A percentile compares a stretch with the other conserved stretches of the same genome.
phyloP scores from a whole-genome alignment of 2,113 vertebrate species.

The Notarius lentiginosus region DNA sequence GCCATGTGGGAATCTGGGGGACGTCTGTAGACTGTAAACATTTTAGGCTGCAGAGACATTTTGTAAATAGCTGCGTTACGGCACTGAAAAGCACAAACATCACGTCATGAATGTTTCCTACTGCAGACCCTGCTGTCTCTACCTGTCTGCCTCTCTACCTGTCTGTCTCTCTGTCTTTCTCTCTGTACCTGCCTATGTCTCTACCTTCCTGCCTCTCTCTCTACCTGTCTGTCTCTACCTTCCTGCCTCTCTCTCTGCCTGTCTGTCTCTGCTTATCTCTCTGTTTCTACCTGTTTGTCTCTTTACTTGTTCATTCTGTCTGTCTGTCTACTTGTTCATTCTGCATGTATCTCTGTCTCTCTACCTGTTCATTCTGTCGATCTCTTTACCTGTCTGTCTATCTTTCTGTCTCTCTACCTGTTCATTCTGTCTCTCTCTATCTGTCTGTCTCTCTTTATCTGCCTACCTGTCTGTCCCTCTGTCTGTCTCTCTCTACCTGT shows the following conservation, averaged over 20 bases:
- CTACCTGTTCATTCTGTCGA: conserved; percentile 12
- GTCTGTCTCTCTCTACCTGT: not conserved
- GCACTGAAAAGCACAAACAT: too few relatives aligned
- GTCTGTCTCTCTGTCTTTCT: conserved; percentile 28
- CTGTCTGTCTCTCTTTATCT: conserved; percentile 15
- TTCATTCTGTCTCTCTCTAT: conserved; percentile 23
- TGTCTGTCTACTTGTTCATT: not conserved
- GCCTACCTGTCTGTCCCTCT: not conserved
- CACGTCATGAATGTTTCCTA: too few relatives aligned
- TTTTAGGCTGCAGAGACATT: too few relatives aligned
- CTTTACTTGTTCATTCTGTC: conserved; percentile 31
- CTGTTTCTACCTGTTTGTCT: not conserved
- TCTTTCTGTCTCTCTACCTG: conserved; percentile 22
- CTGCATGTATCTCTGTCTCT: not conserved
- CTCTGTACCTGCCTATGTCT: conserved; percentile 26
- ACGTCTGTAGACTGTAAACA: too few relatives aligned
- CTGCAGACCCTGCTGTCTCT: conserved; percentile 26
- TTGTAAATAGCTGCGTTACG: too few relatives aligned
- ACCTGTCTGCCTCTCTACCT: conserved; percentile 26
- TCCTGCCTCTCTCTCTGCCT: not conserved
- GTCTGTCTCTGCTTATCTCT: not conserved
- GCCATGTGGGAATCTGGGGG: too few relatives aligned
- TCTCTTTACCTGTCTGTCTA: not conserved
- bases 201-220: conserved; percentile 9
- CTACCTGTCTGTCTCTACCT: conserved; percentile 16